A percentile compares a stretch with the other conserved stretches of the same genome.
phyloP scores from a whole-genome alignment of 2,113 vertebrate genomes.

The Megaleporinus macrocephalus region DNA sequence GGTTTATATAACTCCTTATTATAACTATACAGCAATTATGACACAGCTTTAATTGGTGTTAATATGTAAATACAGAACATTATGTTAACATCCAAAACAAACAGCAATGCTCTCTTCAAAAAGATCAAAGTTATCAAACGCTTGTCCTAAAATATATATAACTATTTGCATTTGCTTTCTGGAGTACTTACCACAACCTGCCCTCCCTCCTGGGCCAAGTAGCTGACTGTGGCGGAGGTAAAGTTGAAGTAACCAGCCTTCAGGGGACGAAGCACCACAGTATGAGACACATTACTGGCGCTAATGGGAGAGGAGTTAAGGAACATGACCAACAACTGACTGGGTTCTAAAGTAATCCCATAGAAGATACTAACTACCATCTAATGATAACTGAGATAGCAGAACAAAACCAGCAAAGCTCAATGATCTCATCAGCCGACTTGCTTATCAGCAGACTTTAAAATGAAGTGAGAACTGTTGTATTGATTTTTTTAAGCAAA shows the following conservation, averaged over 20 bases:
- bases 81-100: neutral
- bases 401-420: neutral
- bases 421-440: neutral
- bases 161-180: neutral
- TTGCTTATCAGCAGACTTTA: neutral
- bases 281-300: constrained; percentile 95
- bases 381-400: neutral
- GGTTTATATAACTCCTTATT: neutral
- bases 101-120: neutral
- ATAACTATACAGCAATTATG: neutral
- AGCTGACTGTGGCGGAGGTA: constrained; percentile 91
- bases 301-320: constrained; percentile 75
- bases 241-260: constrained; percentile 98
- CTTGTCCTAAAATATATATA: neutral
- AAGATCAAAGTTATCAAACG: neutral
- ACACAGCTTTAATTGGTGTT: neutral
- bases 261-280: constrained; percentile 91
- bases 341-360: neutral
- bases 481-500: neutral
- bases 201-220: constrained; percentile 91
- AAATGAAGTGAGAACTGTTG: neutral
- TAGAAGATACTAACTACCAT: neutral
- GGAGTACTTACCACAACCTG: constrained; percentile 86
- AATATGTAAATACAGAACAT: neutral
- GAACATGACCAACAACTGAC: constrained; percentile 28